Evolutionary conservation across 2,888 invertebrate species (phyloP), one percentile per base, ranked within the genome.

Genomic region (Argynnis bischoffii): DNA sequence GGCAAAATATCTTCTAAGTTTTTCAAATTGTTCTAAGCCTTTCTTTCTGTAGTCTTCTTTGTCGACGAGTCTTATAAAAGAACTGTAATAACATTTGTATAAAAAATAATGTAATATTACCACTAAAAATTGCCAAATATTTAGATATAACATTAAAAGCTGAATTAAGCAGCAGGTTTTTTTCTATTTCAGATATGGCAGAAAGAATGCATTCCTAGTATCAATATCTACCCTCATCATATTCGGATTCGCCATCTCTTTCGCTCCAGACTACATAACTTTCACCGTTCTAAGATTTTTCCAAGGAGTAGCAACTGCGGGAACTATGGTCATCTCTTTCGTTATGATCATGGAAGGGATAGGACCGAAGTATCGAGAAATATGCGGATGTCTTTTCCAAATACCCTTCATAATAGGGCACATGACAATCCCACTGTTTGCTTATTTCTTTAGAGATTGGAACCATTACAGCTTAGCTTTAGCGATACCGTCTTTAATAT

Each of bases 271-370:
- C 78, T 93, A 89, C 77, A 79, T 72, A 21, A 74, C 81, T 6
- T 96, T 97, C 81, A 93, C 96, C 3, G 54, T 94, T 0, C 87
- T 95, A 51, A 89, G 97, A 71, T 95, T 96, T 81, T 80, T 96
- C 57, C 93, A 94, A 16, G 97, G 96, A 0, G 79, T 96, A 66
- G 95, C 95, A n/a, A 95, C 96, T 0, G 96, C 96, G 8, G 97
- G 97, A 46, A 96, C 96, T 8, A 97, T 97, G 96, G 95, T 96
- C 55, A 95, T 96, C 56, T 95, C 95, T 73, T 95, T 95, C 76
- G 95, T 95, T 1, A 89, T 95, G 21, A 87, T 95, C 35, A 95
- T 95, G 95, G 95, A 95, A 78, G 87, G 94, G 0, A 89, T 95
- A 6, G 95, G 95, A 0, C 85, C 90, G 0, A 85, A 86, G 55